A percentile compares a stretch with the other conserved stretches of the same genome.
Conservation (phyloP, 2,888 invertebrate genomes). For the Melolontha melolontha region DNA sequence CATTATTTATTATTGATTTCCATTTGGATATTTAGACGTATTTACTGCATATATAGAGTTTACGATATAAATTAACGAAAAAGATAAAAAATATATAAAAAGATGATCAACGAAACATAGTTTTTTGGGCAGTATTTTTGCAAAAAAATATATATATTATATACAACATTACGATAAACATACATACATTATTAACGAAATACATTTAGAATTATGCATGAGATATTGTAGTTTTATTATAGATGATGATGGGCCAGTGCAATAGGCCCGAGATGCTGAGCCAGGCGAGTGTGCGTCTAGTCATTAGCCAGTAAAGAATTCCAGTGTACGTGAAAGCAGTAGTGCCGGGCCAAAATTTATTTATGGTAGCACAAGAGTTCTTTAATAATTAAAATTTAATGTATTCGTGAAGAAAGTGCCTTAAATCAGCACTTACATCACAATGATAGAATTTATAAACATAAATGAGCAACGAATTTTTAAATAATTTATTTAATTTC, state of each 20-base stretch:
- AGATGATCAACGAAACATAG: slow-evolving; percentile 60
- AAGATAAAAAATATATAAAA: slow-evolving; percentile 49
- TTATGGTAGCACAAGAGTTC: slow-evolving; percentile 40
- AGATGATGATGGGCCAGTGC: slow-evolving; percentile 58
- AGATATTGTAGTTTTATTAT: slow-evolving; percentile 38
- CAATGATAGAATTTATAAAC: slow-evolving; percentile 23
- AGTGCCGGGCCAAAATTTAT: slow-evolving; percentile 58
- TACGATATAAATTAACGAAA: slow-evolving; percentile 48
- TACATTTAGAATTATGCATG: slow-evolving; percentile 42
- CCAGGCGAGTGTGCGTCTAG: slow-evolving; percentile 65
- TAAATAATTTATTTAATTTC: not conserved
- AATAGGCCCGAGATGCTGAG: slow-evolving; percentile 60
- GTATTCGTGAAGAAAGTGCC: slow-evolving; percentile 34
- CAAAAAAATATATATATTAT: slow-evolving; percentile 60
- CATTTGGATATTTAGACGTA: slow-evolving; percentile 43
- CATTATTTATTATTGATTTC: slow-evolving; percentile 44
- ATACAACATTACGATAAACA: slow-evolving; percentile 47
- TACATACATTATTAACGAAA: slow-evolving; percentile 37
- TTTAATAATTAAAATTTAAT: slow-evolving; percentile 16
- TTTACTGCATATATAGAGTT: slow-evolving; percentile 48
- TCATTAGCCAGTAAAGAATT: slow-evolving; percentile 58
- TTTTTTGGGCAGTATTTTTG: slow-evolving; percentile 65
- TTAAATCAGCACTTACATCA: slow-evolving; percentile 41
- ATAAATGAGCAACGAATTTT: slow-evolving; percentile 24
- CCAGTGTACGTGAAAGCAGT: slow-evolving; percentile 46